Percentiles rank a stretch among this genome's conserved stretches.
phyloP scores from a whole-genome alignment of 2,888 invertebrate genomes.

The Zeuzera pyrina region DNA sequence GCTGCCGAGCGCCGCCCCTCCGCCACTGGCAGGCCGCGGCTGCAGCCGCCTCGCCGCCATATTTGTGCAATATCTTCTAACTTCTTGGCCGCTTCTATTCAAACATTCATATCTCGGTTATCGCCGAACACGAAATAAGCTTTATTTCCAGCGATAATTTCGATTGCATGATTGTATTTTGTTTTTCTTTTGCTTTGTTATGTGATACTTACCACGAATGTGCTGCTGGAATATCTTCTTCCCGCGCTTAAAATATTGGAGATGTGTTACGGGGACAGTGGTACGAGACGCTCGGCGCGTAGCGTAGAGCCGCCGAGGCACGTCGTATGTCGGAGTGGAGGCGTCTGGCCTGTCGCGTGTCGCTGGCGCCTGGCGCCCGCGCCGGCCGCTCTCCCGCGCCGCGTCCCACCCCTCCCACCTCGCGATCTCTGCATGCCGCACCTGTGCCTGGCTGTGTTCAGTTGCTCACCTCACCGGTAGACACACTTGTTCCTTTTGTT shows the following conservation, averaged over 20 bases:
- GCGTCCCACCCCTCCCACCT: conserved; percentile 59
- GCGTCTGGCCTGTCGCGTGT: conserved; percentile 18
- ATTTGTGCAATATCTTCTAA: conserved; percentile 32
- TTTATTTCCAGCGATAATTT: conserved; percentile 44
- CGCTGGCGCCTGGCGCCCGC: conserved; percentile 30
- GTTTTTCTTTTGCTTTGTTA: conserved; percentile 72
- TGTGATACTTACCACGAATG: conserved; percentile 53
- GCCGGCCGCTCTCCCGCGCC: conserved; percentile 25
- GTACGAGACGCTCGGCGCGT: conserved; percentile 39
- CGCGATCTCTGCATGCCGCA: conserved; percentile 64
- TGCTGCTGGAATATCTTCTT: conserved; percentile 52
- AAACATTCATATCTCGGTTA: conserved; percentile 37
- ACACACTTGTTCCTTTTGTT: conserved; percentile 61
- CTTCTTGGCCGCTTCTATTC: conserved; percentile 37
- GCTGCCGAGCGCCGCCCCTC: conserved; percentile 27
- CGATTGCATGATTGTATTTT: conserved; percentile 62
- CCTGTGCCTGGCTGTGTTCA: conserved; percentile 73
- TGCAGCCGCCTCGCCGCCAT: conserved; percentile 30
- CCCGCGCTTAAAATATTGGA: conserved; percentile 42
- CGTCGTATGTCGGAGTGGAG: conserved; percentile 19
- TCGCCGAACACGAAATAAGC: conserved; percentile 46
- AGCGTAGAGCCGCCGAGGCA: conserved; percentile 25
- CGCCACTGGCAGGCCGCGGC: conserved; percentile 19
- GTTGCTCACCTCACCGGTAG: conserved; percentile 72
- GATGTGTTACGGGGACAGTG: conserved; percentile 39